phyloP scores from a whole-genome alignment of 2,797 vertebrate species.

The Acanthurus leucopareius region DNA sequence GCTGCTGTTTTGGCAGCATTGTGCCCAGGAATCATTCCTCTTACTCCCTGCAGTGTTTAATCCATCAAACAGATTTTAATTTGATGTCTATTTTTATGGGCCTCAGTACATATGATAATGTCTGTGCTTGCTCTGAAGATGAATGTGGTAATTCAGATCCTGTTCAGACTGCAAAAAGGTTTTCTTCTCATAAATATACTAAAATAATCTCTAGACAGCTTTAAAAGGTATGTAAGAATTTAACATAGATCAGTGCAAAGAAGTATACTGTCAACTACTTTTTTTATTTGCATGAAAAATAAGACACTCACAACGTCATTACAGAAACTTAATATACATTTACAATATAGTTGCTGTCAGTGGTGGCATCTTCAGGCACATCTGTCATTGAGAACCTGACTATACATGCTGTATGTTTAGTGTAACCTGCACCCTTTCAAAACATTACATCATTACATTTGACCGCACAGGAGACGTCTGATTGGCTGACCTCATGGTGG shows the following conservation, averaged over 20 bases:
- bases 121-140: constrained; percentile 23
- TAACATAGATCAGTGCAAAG: not conserved
- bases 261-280: not conserved
- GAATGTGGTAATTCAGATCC: constrained; percentile 19
- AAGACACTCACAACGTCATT: not conserved
- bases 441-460: constrained; percentile 58
- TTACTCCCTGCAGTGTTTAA: constrained; percentile 19
- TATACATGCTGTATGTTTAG: constrained; percentile 3
- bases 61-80: constrained; percentile 55
- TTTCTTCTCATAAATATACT: not conserved
- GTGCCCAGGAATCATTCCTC: constrained; percentile 6
- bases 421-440: constrained; percentile 12
- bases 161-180: constrained; percentile 1
- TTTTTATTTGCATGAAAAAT: not conserved
- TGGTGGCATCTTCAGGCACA: not conserved
- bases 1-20: constrained; percentile 16
- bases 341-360: not conserved
- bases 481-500: constrained; percentile 69
- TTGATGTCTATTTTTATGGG: constrained; percentile 41
- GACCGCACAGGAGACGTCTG: constrained; percentile 27
- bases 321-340: not conserved
- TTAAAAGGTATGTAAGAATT: not conserved
- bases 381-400: constrained; percentile 7
- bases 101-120: not conserved
- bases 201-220: not conserved